Conservation (phyloP, 30 jellyfish, hydroid and myxozoan species). For the Calvadosia cruxmelitensis region DNA sequence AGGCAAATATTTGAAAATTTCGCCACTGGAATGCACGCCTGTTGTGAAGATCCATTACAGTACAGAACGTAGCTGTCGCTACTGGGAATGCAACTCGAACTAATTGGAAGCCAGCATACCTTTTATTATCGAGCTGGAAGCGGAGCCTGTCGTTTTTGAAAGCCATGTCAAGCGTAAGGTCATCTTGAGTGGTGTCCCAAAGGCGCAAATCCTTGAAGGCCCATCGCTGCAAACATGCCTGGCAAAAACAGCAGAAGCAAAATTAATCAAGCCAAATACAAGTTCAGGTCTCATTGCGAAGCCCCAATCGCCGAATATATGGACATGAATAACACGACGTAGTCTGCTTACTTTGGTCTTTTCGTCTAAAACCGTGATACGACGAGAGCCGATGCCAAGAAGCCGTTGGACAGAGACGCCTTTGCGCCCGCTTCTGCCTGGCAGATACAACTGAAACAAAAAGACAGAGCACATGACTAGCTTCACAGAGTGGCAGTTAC, state of each 20-base stretch:
- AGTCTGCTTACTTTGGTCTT: constrained; percentile 47
- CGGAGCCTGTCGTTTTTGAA: constrained; percentile 35
- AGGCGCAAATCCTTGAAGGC: constrained; percentile 41
- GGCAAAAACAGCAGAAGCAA: too few relatives aligned
- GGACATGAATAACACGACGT: not conserved
- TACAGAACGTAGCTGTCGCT: too few relatives aligned
- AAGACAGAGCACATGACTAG: not conserved
- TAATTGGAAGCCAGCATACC: too few relatives aligned
- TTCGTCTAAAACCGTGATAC: constrained; percentile 74
- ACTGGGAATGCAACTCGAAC: too few relatives aligned
- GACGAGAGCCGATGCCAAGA: constrained; percentile 62
- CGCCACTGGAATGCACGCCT: not conserved
- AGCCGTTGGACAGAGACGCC: constrained; percentile 40
- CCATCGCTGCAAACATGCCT: constrained; percentile 65
- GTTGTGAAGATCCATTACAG: too few relatives aligned
- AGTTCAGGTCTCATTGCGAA: too few relatives aligned
- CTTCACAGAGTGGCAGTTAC: not conserved
- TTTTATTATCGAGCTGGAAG: constrained; percentile 47
- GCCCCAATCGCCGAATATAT: too few relatives aligned
- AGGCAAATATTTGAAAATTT: too few relatives aligned
- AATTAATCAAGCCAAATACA: too few relatives aligned
- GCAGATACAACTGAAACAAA: constrained; percentile 41
- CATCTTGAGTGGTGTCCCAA: constrained; percentile 71
- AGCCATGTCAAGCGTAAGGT: constrained; percentile 25
- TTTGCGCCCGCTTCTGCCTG: constrained; percentile 41